Evolutionary conservation across 2,888 invertebrate species (phyloP), one percentile per base, ranked within the genome.

Genomic region (Drosophila hamatofila): DNA sequence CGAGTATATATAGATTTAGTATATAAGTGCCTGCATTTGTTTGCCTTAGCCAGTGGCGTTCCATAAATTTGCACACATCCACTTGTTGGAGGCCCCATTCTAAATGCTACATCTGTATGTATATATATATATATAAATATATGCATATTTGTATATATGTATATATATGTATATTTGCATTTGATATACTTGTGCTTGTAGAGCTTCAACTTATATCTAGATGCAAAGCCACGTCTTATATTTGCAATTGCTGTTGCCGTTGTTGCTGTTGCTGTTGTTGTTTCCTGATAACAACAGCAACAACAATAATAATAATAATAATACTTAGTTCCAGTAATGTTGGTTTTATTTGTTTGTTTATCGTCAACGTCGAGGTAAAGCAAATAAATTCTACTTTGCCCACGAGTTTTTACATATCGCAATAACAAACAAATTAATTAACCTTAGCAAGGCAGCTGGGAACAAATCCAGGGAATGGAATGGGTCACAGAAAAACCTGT

Each of bases 291-390:
- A 77, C 69, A 68, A 72, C 61, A 54, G 67, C 54, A 56, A 57
- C 57, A 60, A 48, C 52, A 66, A 48, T 52, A 66, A 64, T 62
- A 48, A 35, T 58, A 66, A 56, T 78, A 52, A 44, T 63, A 60
- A 48, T 51, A 61, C 73, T 74, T 59, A 39, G 41, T 41, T 33
- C 55, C n/a, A 51, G 64, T 64, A 56, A 64, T 79, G 77, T 77
- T 80, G 69, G 76, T 63, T 75, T 73, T 62, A 69, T 68, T 57
- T 79, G 71, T 81, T 84, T 84, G 77, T 72, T 84, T 77, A 67
- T 70, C 64, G 78, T 66, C 64, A 48, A 35, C 57, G 51, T 11
- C 54, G 59, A 69, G 68, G 41, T 41, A 35, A 48, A 56, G 63
- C 68, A 78, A 69, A 78, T 73, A 62, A 73, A 77, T 73, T 74